Conservation (phyloP, 2,113 vertebrate genomes). For the Rhodinocichla rosea region DNA sequence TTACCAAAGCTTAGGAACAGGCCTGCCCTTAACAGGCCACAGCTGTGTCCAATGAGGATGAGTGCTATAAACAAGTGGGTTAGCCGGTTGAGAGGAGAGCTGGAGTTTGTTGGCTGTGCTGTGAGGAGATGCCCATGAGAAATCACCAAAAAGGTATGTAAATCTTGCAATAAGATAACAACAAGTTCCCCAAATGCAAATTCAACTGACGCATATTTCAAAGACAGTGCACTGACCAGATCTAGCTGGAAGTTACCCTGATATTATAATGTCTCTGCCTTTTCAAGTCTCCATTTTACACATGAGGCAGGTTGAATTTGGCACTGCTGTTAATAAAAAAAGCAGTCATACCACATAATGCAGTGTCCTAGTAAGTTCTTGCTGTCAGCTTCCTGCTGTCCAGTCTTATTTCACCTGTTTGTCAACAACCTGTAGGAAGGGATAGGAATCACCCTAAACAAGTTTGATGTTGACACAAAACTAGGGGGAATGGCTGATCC, state of each 20-base stretch:
- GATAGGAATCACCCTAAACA: neutral
- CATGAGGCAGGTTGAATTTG: rapidly evolving
- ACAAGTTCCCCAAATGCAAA: neutral
- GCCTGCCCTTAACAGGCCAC: too few species aligned
- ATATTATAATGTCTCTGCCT: neutral
- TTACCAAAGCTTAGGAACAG: too few species aligned
- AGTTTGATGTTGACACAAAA: neutral
- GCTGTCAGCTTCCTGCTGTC: neutral
- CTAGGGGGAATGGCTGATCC: neutral
- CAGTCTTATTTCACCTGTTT: neutral
- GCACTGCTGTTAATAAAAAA: neutral
- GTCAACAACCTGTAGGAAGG: neutral
- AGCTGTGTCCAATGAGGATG: too few species aligned
- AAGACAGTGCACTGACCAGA: neutral
- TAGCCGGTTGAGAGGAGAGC: too few species aligned
- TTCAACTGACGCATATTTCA: neutral
- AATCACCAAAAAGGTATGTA: too few species aligned
- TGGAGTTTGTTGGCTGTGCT: too few species aligned
- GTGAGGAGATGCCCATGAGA: too few species aligned
- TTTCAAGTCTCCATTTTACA: neutral
- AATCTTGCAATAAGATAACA: too few species aligned
- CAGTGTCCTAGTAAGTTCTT: neutral
- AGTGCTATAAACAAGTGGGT: too few species aligned
- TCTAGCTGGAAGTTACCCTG: neutral
- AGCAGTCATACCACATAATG: neutral